Conservation (phyloP, 2,797 vertebrate species). For the Coracias cyanogaster region DNA sequence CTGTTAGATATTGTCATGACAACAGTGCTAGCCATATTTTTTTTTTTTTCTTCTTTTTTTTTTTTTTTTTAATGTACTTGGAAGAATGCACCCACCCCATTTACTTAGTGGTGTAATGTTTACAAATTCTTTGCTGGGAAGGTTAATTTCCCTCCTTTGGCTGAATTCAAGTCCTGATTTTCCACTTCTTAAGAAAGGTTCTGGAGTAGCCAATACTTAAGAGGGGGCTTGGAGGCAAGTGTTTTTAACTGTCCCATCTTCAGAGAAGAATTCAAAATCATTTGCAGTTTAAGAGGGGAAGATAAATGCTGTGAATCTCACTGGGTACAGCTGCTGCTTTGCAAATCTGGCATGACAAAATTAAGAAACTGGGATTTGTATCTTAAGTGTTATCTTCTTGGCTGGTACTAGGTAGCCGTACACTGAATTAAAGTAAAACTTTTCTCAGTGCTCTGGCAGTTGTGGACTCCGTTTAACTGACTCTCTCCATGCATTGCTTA, state of each 20-base stretch:
- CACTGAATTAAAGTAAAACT: background rate
- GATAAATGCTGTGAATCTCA: background rate
- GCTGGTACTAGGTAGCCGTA: background rate
- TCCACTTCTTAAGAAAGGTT: background rate
- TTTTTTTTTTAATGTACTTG: background rate
- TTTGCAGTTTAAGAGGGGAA: background rate
- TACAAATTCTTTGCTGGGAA: background rate
- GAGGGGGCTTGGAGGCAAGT: slow-evolving; percentile 32
- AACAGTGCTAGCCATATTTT: background rate
- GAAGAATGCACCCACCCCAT: background rate
- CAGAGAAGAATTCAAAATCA: background rate
- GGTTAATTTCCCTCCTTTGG: background rate
- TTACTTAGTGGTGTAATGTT: background rate
- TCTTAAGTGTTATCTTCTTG: slow-evolving; percentile 1
- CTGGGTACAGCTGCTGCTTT: background rate
- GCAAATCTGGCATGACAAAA: background rate
- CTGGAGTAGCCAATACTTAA: background rate
- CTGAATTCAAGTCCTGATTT: slow-evolving; percentile 19
- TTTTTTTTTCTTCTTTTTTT: background rate
- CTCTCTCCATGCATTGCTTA: slow-evolving; percentile 62
- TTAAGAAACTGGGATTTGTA: background rate
- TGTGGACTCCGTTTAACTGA: slow-evolving; percentile 39
- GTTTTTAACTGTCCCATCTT: slow-evolving; percentile 23
- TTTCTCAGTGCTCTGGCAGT: slow-evolving; percentile 24
- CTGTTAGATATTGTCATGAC: slow-evolving; percentile 22